phyloP scores from a whole-genome alignment of 2,113 vertebrate species.

The Periophthalmodon schlosseri region DNA sequence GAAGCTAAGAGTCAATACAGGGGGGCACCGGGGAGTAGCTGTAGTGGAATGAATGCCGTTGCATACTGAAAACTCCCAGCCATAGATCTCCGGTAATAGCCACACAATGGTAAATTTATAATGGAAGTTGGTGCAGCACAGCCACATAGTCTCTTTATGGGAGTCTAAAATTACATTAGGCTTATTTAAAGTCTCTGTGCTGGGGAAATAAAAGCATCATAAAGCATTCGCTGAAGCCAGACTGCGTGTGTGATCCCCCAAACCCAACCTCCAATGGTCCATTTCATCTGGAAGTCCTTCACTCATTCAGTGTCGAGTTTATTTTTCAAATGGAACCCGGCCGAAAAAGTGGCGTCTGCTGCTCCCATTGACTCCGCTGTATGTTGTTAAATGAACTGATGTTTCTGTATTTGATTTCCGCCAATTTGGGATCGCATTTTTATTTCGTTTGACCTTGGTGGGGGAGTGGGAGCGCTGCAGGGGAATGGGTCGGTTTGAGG shows the following conservation, averaged over 20 bases:
- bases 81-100: constrained; percentile 9
- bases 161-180: constrained; percentile 5
- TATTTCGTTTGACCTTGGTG: not conserved
- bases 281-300: constrained; percentile 9
- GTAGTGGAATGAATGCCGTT: constrained; percentile 6
- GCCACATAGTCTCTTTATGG: constrained; percentile 10
- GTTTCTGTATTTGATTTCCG: not conserved
- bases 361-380: not conserved
- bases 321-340: constrained; percentile 3
- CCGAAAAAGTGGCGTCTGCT: constrained; percentile 3
- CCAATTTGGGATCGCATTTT: not conserved
- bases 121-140: constrained; percentile 5
- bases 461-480: not conserved
- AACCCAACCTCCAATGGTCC: not conserved
- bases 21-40: not conserved
- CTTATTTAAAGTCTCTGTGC: constrained; percentile 10
- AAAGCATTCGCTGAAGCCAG: constrained; percentile 4
- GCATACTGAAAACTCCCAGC: constrained; percentile 3
- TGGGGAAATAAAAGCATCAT: constrained; percentile 12
- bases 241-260: not conserved
- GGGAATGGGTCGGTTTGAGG: not conserved
- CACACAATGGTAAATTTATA: constrained; percentile 9
- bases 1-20: constrained; percentile 4
- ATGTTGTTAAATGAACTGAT: not conserved
- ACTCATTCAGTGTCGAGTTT: constrained; percentile 9